Percentiles rank a stretch among this genome's conserved stretches.
phyloP scores from a whole-genome alignment of 2,888 invertebrate species.

The Seira musarum region DNA sequence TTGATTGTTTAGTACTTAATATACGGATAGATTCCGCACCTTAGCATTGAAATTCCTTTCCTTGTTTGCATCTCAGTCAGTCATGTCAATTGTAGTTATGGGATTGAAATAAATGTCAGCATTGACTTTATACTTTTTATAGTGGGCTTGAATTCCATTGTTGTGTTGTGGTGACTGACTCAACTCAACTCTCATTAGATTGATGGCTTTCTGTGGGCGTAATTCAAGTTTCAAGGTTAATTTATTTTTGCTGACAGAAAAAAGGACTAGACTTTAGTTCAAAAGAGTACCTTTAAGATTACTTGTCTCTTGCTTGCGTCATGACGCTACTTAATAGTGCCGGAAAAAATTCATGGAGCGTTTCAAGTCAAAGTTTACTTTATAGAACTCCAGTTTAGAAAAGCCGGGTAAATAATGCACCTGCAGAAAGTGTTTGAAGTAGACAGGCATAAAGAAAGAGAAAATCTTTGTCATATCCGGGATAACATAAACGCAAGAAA shows the following conservation, averaged over 20 bases:
- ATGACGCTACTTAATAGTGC: too few relatives aligned
- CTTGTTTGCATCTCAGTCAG: not conserved
- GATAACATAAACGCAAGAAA: not conserved
- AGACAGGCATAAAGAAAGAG: not conserved
- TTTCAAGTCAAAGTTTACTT: too few relatives aligned
- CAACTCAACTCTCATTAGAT: not conserved
- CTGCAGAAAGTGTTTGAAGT: not conserved
- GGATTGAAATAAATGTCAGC: too few relatives aligned
- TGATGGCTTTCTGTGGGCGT: constrained; percentile 7
- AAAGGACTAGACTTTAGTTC: not conserved
- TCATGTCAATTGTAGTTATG: too few relatives aligned
- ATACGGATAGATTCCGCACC: too few relatives aligned
- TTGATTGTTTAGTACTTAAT: not conserved
- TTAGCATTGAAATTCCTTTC: constrained; percentile 14
- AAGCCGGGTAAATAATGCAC: not conserved
- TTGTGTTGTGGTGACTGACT: not conserved
- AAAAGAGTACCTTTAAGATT: too few relatives aligned
- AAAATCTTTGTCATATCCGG: not conserved
- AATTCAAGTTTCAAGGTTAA: constrained; percentile 12
- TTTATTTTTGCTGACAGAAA: not conserved
- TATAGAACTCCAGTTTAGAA: not conserved
- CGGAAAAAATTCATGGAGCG: too few relatives aligned
- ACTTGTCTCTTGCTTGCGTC: too few relatives aligned
- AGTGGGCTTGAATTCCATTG: too few relatives aligned
- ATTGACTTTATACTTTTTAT: too few relatives aligned